Base-by-base conservation (phyloP, 2,113 vertebrate genomes). In the Polypterus bichir region DNA sequence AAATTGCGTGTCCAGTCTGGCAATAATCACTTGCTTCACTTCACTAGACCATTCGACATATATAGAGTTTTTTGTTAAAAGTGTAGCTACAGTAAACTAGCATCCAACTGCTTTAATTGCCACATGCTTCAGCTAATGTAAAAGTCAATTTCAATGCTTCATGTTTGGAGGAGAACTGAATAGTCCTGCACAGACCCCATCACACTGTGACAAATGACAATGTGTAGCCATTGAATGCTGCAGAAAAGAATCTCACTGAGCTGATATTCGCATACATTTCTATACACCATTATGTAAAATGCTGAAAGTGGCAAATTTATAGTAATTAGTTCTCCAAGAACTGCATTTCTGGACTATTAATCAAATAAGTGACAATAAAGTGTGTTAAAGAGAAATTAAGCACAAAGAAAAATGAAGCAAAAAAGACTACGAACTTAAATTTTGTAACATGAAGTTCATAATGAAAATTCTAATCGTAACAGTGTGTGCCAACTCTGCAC, bases 321-420 rank as follows among this genome's bases (percentile, higher is more conserved):
- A 67, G 55, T 68, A 68, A 59, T 71, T 74, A 69, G 66, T 65
- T 66, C 65, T 68, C 52, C 6, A 58, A 54, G 44, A 64, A 68
- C 67, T 72, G 58, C 45, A 73, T 72, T 75, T 70, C 65, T 70
- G 70, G 57, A 68, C 66, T 75, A 69, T 62, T 79, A 73, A 56
- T 69, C 68, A 68, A 76, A 66, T 65, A 68, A 75, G 69, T 53
- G 72, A 73, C 49, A 68, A 8, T 66, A 71, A 55, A 64, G 49
- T 6, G 64, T 10, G 49, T 49, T 5, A 7, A 48, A 54, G 49
- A 54, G 49, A 45, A 54, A 11, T 5, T 5, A 6, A 59, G 57
- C 51, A 49, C 57, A 7, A 7, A 3, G 9, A 27, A 27, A 27
- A 27, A 27, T 27, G 27, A 27, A 27, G 27, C 27, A 27, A 27